phyloP scores from a whole-genome alignment of 92 coral and sea anemone species.

The Heteractis magnifica region DNA sequence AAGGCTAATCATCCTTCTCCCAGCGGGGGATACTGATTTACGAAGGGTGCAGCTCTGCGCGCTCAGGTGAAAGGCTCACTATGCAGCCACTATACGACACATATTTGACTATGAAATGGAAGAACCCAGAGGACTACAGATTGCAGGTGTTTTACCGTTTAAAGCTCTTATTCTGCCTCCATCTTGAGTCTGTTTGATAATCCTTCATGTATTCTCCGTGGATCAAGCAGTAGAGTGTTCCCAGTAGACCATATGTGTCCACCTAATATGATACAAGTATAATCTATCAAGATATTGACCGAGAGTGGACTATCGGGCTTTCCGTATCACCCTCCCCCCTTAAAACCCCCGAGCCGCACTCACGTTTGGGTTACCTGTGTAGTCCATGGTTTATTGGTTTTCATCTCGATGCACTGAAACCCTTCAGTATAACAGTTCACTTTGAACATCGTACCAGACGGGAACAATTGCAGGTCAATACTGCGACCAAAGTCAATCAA shows the following conservation, averaged over 20 bases:
- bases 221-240: constrained; percentile 80
- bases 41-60: too few species aligned
- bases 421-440: constrained; percentile 84
- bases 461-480: constrained; percentile 80
- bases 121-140: background rate
- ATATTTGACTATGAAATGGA: background rate
- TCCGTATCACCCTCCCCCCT: too few species aligned
- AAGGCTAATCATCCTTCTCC: too few species aligned
- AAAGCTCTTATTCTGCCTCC: constrained; percentile 67
- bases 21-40: background rate
- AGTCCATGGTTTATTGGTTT: constrained; percentile 91
- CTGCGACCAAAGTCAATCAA: constrained; percentile 93
- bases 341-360: too few species aligned
- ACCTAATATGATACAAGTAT: constrained; percentile 43
- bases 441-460: constrained; percentile 82
- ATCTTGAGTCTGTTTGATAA: constrained; percentile 57
- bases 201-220: constrained; percentile 93
- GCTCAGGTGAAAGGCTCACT: too few species aligned
- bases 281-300: too few species aligned
- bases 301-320: too few species aligned
- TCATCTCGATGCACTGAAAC: constrained; percentile 94
- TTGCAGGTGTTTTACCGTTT: constrained; percentile 49
- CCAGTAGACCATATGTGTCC: constrained; percentile 83
- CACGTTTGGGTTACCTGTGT: constrained; percentile 63
- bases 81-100: background rate